Conservation (phyloP, 2,113 vertebrate genomes). For the Lamprotornis superbus region DNA sequence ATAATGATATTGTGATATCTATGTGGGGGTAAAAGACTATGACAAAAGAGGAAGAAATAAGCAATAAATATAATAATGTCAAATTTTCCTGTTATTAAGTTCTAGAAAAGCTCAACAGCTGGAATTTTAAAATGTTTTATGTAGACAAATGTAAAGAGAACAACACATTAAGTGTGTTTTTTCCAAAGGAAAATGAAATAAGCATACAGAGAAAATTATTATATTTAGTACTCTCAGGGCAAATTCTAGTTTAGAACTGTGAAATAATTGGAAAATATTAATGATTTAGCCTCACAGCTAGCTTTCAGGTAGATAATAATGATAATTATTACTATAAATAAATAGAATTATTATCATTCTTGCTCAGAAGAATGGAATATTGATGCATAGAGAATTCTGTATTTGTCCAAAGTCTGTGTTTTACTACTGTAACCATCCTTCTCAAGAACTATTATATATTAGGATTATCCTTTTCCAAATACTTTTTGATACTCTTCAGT, state of each 20-base stretch:
- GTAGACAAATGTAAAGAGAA: not conserved
- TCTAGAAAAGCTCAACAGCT: not conserved
- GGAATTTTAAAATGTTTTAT: not conserved
- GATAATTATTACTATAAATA: conserved; percentile 8
- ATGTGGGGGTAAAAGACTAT: not conserved
- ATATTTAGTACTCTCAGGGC: not conserved
- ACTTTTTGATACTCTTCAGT: not conserved
- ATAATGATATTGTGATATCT: not conserved
- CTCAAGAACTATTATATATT: not conserved
- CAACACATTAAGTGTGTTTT: not conserved
- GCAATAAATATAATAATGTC: not conserved
- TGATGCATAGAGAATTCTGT: not conserved
- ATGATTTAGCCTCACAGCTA: conserved; percentile 15
- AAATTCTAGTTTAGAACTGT: conserved; percentile 16
- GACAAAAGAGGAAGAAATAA: not conserved
- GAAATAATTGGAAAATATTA: conserved; percentile 43
- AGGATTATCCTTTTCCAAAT: not conserved
- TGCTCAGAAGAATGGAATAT: not conserved
- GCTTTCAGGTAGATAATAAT: conserved; percentile 39
- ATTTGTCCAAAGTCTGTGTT: not conserved
- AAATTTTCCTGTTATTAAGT: not conserved
- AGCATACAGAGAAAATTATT: conserved; percentile 15
- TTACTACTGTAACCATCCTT: not conserved
- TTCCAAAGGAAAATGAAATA: not conserved
- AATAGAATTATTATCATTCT: not conserved